Evolutionary conservation across 2,797 vertebrate species (phyloP), one percentile per base, ranked within the genome.

Genomic region (Odontamblyopus lacepedii): DNA sequence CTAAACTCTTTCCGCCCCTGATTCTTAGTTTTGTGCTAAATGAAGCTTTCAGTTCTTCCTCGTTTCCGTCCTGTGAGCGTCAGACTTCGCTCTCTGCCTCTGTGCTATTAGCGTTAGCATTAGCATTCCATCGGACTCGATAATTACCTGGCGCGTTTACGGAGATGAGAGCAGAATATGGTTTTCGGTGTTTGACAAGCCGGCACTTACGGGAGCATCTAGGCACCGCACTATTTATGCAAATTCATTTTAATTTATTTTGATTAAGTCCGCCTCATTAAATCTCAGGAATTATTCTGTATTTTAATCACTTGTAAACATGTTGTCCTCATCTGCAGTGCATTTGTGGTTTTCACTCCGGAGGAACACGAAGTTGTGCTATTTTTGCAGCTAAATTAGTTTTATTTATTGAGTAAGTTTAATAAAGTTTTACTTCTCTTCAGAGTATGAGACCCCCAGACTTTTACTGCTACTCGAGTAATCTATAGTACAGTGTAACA

Each of bases 141-240:
- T 78, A 75, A 80, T 73, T 51, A 73, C 70, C 2, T 5, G 51
- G 9, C 23, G 7, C 30, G 29, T 70, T 64, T 79, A 69, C 68
- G 38, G 27, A 63, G 61, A 65, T 38, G 61, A 73, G 61, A 74
- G 65, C 30, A 6, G 16, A 63, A 61, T 12, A 38, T 15, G 7
- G 61, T 71, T 48, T 65, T 56, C 16, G 16, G 69, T 66, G 70
- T 57, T 27, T 66, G 69, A 67, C 62, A 55, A 67, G 65, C 30
- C 11, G 23, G 23, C 38, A 48, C 41, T 65, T 48, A 65, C 63
- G 6, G 63, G 63, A 65, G 41, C 38, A 11, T 23, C 35, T 13
- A 19, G 9, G 16, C 61, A 19, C 59, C 56, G 56, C 23, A 16
- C 26, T 29, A 32, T 32, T 63, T 64, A 64, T 64, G 63, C n/a